Percentiles rank a stretch among this genome's conserved stretches.
Evolutionary conservation across 2,888 invertebrate genomes (phyloP).

Genomic region (Odontocolon sp.): DNA sequence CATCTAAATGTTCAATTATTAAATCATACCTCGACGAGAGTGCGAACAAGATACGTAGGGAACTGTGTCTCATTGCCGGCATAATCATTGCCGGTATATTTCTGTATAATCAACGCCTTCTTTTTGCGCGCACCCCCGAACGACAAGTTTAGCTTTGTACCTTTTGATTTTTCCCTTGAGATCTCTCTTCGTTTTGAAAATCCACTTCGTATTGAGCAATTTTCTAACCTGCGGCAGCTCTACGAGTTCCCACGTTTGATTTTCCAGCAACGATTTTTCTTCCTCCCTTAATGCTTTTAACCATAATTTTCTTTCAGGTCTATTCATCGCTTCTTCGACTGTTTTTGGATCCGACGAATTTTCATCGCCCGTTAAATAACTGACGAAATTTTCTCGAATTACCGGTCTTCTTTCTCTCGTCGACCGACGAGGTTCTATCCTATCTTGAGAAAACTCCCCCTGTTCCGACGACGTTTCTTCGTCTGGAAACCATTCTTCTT

Average conservation of each 20-base stretch:
- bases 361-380: background rate
- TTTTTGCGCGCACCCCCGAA: conserved; percentile 66
- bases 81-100: too few species aligned
- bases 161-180: background rate
- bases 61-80: conserved; percentile 57
- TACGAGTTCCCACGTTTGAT: conserved; percentile 5
- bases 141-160: conserved; percentile 62
- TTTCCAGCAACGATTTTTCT: background rate
- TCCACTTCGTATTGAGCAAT: background rate
- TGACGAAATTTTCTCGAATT: background rate
- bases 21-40: conserved; percentile 58
- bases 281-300: conserved; percentile 9
- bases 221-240: background rate
- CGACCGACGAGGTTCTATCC: background rate
- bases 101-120: conserved; percentile 60
- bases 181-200: conserved; percentile 12
- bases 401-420: background rate
- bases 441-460: background rate
- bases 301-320: background rate
- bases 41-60: conserved; percentile 61
- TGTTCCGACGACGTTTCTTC: background rate
- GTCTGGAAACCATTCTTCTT: background rate
- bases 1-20: conserved; percentile 65
- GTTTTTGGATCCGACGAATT: conserved; percentile 7
- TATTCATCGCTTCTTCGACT: background rate